These are phyloP conservation scores for Drosophila pegasa DNA, from an alignment of 2,888 invertebrate genomes.

Conservation along the genomic window DNA sequence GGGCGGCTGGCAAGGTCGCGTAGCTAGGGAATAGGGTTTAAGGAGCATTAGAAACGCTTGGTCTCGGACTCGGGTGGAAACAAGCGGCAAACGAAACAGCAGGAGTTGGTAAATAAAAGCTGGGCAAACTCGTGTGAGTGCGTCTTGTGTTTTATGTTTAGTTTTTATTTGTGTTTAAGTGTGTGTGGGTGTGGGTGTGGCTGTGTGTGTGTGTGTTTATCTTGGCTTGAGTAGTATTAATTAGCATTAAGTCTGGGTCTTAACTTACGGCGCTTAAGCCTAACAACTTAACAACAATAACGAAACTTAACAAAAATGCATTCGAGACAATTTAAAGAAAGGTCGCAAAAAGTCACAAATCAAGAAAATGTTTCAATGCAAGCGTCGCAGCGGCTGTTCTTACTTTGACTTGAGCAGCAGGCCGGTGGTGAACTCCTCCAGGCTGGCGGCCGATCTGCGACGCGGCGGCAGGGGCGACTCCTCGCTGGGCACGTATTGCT, in stretches of 20 bases:
- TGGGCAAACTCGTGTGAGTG: constrained; percentile 48
- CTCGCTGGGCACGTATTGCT: constrained; percentile 86
- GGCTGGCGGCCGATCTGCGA: constrained; percentile 87
- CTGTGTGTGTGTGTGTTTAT: constrained; percentile 35
- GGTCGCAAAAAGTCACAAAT: constrained; percentile 56
- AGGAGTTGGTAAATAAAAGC: constrained; percentile 42
- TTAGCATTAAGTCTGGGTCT: constrained; percentile 47
- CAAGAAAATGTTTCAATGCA: constrained; percentile 61
- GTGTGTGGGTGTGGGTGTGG: constrained; percentile 24
- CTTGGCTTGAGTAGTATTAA: constrained; percentile 14
- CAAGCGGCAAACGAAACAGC: constrained; percentile 38
- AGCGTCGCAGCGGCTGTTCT: constrained; percentile 80
- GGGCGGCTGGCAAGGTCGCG: constrained; percentile 43
- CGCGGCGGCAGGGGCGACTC: constrained; percentile 86
- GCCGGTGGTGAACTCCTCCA: constrained; percentile 83
- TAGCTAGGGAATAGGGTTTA: constrained; percentile 62
- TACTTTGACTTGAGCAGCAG: constrained; percentile 78
- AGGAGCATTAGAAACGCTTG: constrained; percentile 58
- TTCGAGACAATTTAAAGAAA: constrained; percentile 62
- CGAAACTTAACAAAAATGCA: constrained; percentile 66
- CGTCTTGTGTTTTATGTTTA: constrained; percentile 40
- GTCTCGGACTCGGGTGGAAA: constrained; percentile 30
- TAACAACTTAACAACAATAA: constrained; percentile 57
- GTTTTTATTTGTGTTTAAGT: constrained; percentile 62
- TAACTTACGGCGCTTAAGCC: constrained; percentile 47